Evolutionary conservation across 2,113 vertebrate genomes (phyloP).

Genomic region (Semnornis frantzii): DNA sequence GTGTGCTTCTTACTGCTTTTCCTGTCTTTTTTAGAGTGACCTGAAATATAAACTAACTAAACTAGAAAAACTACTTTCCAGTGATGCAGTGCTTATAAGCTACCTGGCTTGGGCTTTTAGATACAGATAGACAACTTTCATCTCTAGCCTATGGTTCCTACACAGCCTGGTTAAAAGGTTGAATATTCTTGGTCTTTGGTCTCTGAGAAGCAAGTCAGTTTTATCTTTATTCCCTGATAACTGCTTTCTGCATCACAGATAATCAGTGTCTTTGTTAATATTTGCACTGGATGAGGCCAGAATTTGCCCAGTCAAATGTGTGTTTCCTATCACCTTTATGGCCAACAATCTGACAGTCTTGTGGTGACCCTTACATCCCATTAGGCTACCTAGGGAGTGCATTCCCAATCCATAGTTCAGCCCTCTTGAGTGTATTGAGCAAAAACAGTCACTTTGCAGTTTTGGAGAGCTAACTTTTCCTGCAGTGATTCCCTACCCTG

Average conservation of each 20-base stretch:
- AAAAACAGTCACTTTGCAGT: not conserved
- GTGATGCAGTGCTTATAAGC: not conserved
- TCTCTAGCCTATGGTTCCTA: not conserved
- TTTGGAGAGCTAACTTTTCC: not conserved
- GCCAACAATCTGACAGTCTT: not conserved
- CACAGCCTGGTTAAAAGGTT: not conserved
- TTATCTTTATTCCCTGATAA: not conserved
- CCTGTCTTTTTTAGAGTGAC: not conserved
- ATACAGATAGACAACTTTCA: not conserved
- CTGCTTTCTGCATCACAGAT: not conserved
- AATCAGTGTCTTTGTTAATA: not conserved
- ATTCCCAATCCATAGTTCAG: not conserved
- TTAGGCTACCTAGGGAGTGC: not conserved
- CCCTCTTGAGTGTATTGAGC: fast-evolving
- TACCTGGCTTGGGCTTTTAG: not conserved
- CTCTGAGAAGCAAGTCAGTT: not conserved
- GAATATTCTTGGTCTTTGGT: not conserved
- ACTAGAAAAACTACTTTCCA: not conserved
- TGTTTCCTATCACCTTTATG: not conserved
- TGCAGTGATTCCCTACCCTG: not conserved
- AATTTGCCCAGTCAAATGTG: not conserved
- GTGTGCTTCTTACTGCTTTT: not conserved
- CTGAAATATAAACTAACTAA: not conserved
- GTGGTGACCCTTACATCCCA: fast-evolving
- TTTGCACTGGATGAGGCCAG: not conserved